Conservation (phyloP, 92 coral and sea anemone genomes). For the Paramuricea clavata region DNA sequence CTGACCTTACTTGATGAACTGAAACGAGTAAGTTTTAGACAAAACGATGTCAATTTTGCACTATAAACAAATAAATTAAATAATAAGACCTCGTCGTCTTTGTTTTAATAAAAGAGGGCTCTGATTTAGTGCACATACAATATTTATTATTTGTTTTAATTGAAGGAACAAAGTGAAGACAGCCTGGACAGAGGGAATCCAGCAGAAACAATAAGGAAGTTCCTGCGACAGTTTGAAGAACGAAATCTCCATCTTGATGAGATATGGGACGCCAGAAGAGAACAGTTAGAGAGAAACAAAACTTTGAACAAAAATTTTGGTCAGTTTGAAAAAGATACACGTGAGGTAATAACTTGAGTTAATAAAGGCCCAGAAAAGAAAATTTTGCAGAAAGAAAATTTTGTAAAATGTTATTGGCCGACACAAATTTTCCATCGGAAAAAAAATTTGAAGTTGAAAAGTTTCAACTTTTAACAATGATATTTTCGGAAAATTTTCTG, state of each 20-base stretch:
- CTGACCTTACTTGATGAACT: slow-evolving; percentile 85
- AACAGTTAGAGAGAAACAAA: slow-evolving; percentile 83
- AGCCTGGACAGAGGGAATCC: slow-evolving; percentile 85
- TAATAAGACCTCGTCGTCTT: not conserved
- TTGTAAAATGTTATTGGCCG: too few relatives aligned
- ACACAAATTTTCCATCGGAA: too few relatives aligned
- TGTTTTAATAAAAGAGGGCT: too few relatives aligned
- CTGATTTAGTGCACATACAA: too few relatives aligned
- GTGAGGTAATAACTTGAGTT: slow-evolving; percentile 74
- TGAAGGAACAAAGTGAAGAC: slow-evolving; percentile 85
- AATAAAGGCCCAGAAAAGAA: too few relatives aligned
- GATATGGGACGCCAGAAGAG: slow-evolving; percentile 90
- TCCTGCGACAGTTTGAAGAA: slow-evolving; percentile 84
- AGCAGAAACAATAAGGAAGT: slow-evolving; percentile 77
- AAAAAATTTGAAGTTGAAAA: too few relatives aligned
- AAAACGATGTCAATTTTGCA: not conserved
- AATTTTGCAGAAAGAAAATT: too few relatives aligned
- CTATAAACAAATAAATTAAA: too few relatives aligned
- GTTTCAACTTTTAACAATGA: too few relatives aligned
- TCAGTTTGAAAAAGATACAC: slow-evolving; percentile 94
- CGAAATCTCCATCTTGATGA: slow-evolving; percentile 87
- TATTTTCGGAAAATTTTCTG: too few relatives aligned
- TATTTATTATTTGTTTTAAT: not conserved
- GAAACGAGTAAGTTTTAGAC: slow-evolving; percentile 67
- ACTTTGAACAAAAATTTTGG: slow-evolving; percentile 88